Percentiles rank a stretch among this genome's conserved stretches.
Evolutionary conservation across 2,888 invertebrate genomes (phyloP).

Genomic region (Lumbricus terrestris): DNA sequence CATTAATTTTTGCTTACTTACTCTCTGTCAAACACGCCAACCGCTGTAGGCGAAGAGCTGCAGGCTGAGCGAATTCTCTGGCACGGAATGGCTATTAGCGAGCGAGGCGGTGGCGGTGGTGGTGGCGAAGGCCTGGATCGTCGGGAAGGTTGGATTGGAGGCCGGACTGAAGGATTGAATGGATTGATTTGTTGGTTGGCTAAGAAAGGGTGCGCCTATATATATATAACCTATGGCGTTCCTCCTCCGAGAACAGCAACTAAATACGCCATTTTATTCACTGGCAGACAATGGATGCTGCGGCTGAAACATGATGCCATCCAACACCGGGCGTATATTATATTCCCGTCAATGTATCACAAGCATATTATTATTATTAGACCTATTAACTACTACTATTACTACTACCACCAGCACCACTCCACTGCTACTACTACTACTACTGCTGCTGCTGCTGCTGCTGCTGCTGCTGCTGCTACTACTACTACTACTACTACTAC

Average conservation of each 20-base stretch:
- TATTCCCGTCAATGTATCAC: too few species aligned
- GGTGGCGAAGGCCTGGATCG: neutral
- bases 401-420: too few species aligned
- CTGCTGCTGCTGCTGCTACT: too few species aligned
- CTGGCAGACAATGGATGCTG: neutral
- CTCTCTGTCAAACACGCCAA: neutral
- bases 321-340: neutral
- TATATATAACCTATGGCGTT: neutral
- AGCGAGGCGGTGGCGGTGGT: too few species aligned
- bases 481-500: too few species aligned
- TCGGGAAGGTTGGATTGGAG: too few species aligned
- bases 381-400: too few species aligned
- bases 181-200: neutral
- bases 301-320: neutral
- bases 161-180: neutral
- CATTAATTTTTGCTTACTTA: neutral
- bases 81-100: neutral
- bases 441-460: too few species aligned
- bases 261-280: neutral
- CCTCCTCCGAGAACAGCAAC: neutral
- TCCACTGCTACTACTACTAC: too few species aligned
- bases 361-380: too few species aligned
- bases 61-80: neutral
- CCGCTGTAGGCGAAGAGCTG: neutral
- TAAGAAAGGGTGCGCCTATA: neutral